Percentiles rank a stretch among this genome's conserved stretches.
phyloP scores from a whole-genome alignment of 2,797 vertebrate species.

The Myotis pilosus region DNA sequence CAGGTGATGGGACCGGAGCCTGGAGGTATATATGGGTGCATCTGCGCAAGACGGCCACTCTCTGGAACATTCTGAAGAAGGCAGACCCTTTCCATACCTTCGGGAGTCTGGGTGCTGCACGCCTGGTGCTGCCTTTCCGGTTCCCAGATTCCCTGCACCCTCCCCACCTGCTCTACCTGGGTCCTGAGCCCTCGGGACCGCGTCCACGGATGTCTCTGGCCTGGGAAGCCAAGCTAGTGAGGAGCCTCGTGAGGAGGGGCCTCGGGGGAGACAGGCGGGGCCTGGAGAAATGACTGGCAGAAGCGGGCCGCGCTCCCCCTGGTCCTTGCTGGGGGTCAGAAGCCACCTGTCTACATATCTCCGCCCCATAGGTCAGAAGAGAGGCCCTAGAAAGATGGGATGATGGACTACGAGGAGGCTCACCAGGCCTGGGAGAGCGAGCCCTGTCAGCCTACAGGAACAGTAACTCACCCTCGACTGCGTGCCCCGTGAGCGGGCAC shows the following conservation, averaged over 20 bases:
- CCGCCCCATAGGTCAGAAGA: not conserved
- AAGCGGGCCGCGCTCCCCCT: rapidly evolving
- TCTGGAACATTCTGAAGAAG: not conserved
- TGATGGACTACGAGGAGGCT: rapidly evolving
- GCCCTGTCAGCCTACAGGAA: rapidly evolving
- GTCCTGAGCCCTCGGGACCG: not conserved
- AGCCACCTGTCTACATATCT: not conserved
- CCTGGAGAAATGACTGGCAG: rapidly evolving
- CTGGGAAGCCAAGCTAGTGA: not conserved
- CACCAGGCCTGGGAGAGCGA: rapidly evolving
- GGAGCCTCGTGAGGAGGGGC: rapidly evolving
- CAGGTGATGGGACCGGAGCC: rapidly evolving
- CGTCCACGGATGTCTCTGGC: not conserved
- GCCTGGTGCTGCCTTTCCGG: no score
- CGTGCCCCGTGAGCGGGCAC: rapidly evolving
- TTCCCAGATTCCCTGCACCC: not conserved
- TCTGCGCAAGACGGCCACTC: rapidly evolving
- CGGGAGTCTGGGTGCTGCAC: not conserved
- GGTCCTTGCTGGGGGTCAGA: not conserved
- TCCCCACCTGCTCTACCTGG: rapidly evolving
- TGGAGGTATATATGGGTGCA: not conserved
- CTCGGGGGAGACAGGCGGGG: no score
- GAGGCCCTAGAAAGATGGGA: not conserved
- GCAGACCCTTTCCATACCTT: no score
- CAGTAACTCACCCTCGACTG: rapidly evolving